Evolutionary conservation across 2,113 vertebrate genomes (phyloP).

Genomic region (Canis aureus): DNA sequence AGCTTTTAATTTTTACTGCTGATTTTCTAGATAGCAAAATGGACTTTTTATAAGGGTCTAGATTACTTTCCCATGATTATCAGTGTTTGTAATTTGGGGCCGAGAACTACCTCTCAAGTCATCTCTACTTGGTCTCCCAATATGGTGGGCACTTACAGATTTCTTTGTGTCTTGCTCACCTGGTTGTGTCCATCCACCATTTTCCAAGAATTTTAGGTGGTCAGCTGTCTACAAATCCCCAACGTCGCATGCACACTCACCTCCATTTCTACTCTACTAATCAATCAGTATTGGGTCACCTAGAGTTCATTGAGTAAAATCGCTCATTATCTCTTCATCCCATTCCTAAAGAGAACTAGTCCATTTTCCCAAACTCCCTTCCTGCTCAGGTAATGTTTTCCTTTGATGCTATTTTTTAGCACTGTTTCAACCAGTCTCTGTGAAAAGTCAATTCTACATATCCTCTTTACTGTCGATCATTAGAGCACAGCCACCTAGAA

Average conservation of each 20-base stretch:
- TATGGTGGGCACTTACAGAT: neutral
- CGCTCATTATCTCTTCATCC: slow-evolving; percentile 54
- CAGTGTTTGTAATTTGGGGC: neutral
- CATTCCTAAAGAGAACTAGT: slow-evolving; percentile 63
- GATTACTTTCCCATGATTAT: neutral
- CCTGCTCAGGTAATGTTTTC: slow-evolving; percentile 55
- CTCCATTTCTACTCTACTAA: neutral
- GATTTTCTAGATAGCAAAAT: neutral
- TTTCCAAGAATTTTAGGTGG: slow-evolving; percentile 23
- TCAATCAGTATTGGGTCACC: slow-evolving; percentile 45
- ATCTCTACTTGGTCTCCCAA: neutral
- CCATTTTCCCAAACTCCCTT: slow-evolving; percentile 52
- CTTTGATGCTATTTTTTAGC: slow-evolving; percentile 74
- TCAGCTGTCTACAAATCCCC: neutral
- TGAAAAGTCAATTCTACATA: slow-evolving; percentile 76
- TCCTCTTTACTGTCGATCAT: slow-evolving; percentile 71
- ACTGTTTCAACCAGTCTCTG: slow-evolving; percentile 68
- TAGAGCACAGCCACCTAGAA: slow-evolving; percentile 73
- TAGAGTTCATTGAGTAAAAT: slow-evolving; percentile 62
- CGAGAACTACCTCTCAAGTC: neutral
- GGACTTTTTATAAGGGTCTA: neutral
- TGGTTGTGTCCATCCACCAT: neutral
- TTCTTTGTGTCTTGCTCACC: neutral
- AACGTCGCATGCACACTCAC: neutral
- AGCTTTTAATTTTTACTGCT: neutral